Evolutionary conservation across 2,113 vertebrate species (phyloP), one percentile per base, ranked within the genome.

Genomic region (Crotalus horridus): DNA sequence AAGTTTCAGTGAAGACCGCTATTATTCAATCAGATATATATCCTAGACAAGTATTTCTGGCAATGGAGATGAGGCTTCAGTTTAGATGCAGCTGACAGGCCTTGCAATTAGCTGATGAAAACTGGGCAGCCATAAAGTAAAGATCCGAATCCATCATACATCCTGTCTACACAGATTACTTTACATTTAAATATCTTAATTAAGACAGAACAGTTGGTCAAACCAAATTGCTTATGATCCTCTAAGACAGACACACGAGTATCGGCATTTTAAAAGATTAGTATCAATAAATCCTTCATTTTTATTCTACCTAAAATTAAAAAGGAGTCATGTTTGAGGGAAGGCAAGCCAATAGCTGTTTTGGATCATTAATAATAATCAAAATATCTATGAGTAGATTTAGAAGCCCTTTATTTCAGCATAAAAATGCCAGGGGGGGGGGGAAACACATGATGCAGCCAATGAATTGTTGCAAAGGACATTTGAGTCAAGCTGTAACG

Each of bases 171-270:
- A 33, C 24, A 15, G 64, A 92, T 95, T 94, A 90, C 43, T 89
- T 90, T 91, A 92, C 93, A 51, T 94, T 95, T 89, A 96, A 96
- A 95, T 95, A 86, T 53, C 69, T 95, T 95, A 93, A 94, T 95
- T 93, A 90, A 86, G 74, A 24, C 13, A 88, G 94, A 94, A 94
- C 90, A 13, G 29, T 91, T 94, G 55, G 74, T 93, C 95, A 87
- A 90, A 87, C 55, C 86, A 90, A 93, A 86, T 93, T 94, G 93
- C 48, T 81, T 58, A 48, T 33, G 17, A 92, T 48, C 87, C 59
- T 74, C 94, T 93, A 92, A 87, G 23, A 90, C 58, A 91, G 43
- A 85, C 91, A 94, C 88, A 92, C 51, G 43, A 93, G 93, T 95
- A 94, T 89, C 93, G 95, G 87, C 48, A 93, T 46, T 93, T 93